Base-by-base conservation (phyloP, 2,888 invertebrate species). In the Hoplodrina ambigua region DNA sequence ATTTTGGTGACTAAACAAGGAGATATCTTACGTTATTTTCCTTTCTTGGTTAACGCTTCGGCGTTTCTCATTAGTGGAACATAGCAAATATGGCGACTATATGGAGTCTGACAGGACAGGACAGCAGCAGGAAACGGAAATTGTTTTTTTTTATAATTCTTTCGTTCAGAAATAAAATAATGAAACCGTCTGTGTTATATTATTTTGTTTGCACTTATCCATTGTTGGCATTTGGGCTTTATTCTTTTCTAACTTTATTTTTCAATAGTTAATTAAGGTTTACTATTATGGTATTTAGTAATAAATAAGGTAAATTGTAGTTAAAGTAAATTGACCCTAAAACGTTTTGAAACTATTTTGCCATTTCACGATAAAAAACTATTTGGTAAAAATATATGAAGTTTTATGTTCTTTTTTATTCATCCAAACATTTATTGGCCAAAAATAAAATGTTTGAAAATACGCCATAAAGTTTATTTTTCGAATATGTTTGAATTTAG, bases 401-500 rank as follows among this genome's bases (percentile, higher is more conserved):
- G 52, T 25, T 1, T 19, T 15, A 0, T 5, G 11, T 10, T 13
- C 19, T 49, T 60, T 79, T 66, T 71, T 63, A 62, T 30, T 72
- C 50, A 59, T 62, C 30, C 19, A 37, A n/a, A 37, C 2, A 60
- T 37, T 2, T 63, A 78, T 69, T 88, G 88, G 90, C 87, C 80
- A 78, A 55, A 81, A 86, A 85, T 71, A 84, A 78, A 69, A 79
- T 70, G 69, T 69, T 75, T 78, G 17, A 67, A 81, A 77, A 63
- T 59, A 78, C 69, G 78, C 83, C 78, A 78, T 77, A 77, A 74
- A 72, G 64, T 86, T 90, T 80, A 87, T 87, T 87, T 92, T 91
- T 90, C 87, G 90, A 92, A 91, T 84, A 77, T 72, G 74, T 93
- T 96, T 90, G 87, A 94, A 95, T 90, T 94, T 91, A 80, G 94